These are phyloP conservation scores for Stegodyphus mimosarum DNA, from an alignment of 1,140 invertebrate genomes.

Conservation along the genomic window DNA sequence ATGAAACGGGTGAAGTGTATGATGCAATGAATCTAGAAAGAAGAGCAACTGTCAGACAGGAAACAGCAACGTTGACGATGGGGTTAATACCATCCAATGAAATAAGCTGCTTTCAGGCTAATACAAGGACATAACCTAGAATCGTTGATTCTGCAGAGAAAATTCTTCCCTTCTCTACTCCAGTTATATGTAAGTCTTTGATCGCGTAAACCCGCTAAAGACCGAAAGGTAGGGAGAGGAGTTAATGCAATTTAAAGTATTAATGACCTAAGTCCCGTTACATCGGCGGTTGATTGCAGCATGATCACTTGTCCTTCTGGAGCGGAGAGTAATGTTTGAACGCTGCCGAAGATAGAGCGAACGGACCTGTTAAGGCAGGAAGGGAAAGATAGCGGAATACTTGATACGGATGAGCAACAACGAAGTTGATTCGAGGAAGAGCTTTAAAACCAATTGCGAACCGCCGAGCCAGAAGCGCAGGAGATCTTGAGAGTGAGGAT, in stretches of 20 bases:
- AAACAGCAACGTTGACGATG: not conserved
- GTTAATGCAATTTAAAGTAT: conserved; percentile 59
- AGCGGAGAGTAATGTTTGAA: conserved; percentile 1
- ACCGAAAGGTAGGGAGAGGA: conserved; percentile 3
- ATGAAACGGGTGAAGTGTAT: conserved; percentile 29
- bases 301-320: conserved; percentile 33
- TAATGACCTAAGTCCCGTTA: conserved; percentile 51
- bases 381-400: conserved; percentile 31
- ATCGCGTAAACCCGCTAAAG: conserved; percentile 34
- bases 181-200: conserved; percentile 29
- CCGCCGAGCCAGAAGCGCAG: conserved; percentile 22
- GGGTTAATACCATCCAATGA: conserved; percentile 34
- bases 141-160: conserved; percentile 23
- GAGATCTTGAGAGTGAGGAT: conserved; percentile 13
- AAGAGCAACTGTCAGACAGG: conserved; percentile 39
- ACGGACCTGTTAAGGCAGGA: not conserved
- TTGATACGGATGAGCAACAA: conserved; percentile 20
- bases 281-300: conserved; percentile 38
- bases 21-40: conserved; percentile 27
- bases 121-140: conserved; percentile 31
- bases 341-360: conserved; percentile 3
- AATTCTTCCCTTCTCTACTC: conserved; percentile 7
- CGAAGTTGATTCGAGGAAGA: not conserved
- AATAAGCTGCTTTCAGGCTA: conserved; percentile 44
- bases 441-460: conserved; percentile 50